phyloP scores from a whole-genome alignment of 2,888 invertebrate species.

The Apamea sordens region DNA sequence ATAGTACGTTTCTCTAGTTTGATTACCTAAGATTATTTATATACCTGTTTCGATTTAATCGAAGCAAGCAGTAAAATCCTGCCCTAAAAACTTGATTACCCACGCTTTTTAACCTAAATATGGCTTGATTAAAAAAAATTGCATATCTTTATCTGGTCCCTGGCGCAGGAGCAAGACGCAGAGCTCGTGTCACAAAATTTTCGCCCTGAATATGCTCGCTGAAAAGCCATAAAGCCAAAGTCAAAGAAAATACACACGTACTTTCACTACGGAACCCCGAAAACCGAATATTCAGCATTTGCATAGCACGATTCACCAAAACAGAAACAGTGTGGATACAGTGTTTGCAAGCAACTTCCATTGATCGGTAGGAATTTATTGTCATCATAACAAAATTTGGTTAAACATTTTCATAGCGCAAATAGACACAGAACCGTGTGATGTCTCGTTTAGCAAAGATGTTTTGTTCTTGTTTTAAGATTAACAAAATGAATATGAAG shows the following conservation, averaged over 20 bases:
- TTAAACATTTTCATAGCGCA: conserved; percentile 13
- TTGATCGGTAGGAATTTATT: conserved; percentile 45
- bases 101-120: no score
- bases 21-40: not conserved
- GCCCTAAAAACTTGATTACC: not conserved
- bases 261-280: conserved; percentile 18
- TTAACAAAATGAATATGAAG: conserved; percentile 36
- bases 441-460: conserved; percentile 21
- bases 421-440: conserved; percentile 29
- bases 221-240: not conserved
- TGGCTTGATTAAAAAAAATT: not conserved
- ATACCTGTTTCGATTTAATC: not conserved
- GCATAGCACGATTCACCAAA: conserved; percentile 3
- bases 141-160: not conserved
- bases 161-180: no score
- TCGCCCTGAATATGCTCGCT: not conserved
- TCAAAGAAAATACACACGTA: not conserved
- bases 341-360: conserved; percentile 43
- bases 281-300: not conserved
- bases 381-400: conserved; percentile 50
- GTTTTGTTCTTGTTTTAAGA: conserved; percentile 29
- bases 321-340: conserved; percentile 19
- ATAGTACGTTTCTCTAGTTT: not conserved
- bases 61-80: not conserved
- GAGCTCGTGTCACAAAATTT: not conserved